Percentiles rank a stretch among this genome's conserved stretches.
Conservation (phyloP, 1,140 invertebrate species). For the Dreissena rostriformis region DNA sequence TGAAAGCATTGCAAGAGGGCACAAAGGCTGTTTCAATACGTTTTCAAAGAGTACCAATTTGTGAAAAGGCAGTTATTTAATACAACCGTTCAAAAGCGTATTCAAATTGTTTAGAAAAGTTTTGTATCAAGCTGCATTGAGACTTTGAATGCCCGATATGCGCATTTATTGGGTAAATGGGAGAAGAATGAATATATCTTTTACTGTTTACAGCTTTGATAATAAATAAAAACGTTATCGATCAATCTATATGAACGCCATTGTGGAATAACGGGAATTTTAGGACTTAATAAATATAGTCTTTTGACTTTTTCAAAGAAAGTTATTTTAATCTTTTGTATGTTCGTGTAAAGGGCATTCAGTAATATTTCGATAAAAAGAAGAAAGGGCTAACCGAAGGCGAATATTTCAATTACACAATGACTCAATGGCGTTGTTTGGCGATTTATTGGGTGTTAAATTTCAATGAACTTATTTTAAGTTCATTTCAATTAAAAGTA, state of each 20-base stretch:
- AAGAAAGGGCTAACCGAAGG: too few species aligned
- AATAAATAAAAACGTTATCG: conserved; percentile 46
- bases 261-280: conserved; percentile 35
- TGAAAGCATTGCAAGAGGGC: background rate
- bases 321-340: too few species aligned
- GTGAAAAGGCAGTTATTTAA: conserved; percentile 52
- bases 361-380: too few species aligned
- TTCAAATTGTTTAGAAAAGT: conserved; percentile 33
- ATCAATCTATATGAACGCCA: conserved; percentile 21
- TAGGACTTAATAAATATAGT: conserved; percentile 38
- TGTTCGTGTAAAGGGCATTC: too few species aligned
- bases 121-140: conserved; percentile 58
- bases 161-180: conserved; percentile 19
- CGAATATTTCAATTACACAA: too few species aligned
- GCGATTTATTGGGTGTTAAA: too few species aligned
- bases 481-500: too few species aligned
- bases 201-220: conserved; percentile 52
- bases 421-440: too few species aligned
- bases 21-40: conserved; percentile 42
- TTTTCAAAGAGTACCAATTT: conserved; percentile 43
- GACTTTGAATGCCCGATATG: conserved; percentile 23
- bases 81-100: conserved; percentile 31
- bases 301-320: conserved; percentile 7
- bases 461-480: too few species aligned
- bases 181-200: conserved; percentile 54